A percentile compares a stretch with the other conserved stretches of the same genome.
phyloP scores from a whole-genome alignment of 2,797 vertebrate genomes.

The Moxostoma hubbsi region DNA sequence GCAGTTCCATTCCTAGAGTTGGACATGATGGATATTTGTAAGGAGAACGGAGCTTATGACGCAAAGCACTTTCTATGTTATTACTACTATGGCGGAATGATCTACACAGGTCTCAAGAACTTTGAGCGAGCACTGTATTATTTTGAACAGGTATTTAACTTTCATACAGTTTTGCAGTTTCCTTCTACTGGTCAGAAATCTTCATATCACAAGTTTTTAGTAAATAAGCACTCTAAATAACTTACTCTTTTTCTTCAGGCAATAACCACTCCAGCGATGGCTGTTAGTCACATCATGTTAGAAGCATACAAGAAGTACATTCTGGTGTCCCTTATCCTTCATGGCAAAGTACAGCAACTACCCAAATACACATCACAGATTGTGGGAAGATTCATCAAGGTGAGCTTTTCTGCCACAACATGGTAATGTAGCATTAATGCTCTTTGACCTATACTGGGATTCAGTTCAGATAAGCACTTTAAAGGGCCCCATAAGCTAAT shows the following conservation, averaged over 20 bases:
- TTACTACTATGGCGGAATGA: constrained; percentile 99
- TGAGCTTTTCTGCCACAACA: constrained; percentile 65
- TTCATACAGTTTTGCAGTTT: background rate
- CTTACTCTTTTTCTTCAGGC: constrained; percentile 75
- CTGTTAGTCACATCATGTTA: constrained; percentile 99
- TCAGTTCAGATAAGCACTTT: background rate
- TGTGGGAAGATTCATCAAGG: constrained; percentile 98
- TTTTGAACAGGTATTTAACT: constrained; percentile 92
- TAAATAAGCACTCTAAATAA: background rate
- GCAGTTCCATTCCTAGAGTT: constrained; percentile 95
- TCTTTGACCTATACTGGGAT: background rate
- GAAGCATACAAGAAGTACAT: constrained; percentile 99
- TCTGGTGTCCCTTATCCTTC: constrained; percentile 97
- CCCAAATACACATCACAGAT: constrained; percentile 99
- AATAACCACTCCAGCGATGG: constrained; percentile 99
- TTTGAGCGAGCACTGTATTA: constrained; percentile 99
- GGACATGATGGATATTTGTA: constrained; percentile 99
- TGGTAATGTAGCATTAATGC: background rate
- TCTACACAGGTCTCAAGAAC: constrained; percentile 99
- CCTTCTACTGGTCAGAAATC: too few species aligned
- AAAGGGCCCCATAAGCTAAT: background rate
- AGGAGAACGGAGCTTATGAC: constrained; percentile 98
- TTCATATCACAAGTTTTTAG: background rate
- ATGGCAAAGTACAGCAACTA: constrained; percentile 96
- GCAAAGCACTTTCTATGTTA: constrained; percentile 99